A percentile compares a stretch with the other conserved stretches of the same genome.
These are phyloP conservation scores for Cephus pulcher DNA, from an alignment of 2,888 invertebrate species.

Conservation along the genomic window DNA sequence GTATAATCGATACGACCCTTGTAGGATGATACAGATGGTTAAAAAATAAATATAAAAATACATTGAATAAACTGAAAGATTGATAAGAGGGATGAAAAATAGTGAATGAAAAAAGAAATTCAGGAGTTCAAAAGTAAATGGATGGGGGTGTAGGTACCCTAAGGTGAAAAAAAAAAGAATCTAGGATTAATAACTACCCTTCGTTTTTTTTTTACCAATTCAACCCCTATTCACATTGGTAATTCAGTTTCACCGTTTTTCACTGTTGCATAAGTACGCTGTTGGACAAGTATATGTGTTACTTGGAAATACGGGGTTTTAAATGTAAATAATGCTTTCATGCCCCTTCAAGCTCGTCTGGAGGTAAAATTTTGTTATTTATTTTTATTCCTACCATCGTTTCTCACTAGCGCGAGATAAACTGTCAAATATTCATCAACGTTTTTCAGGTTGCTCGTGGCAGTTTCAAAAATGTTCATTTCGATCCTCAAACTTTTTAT, in stretches of 20 bases:
- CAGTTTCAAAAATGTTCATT: background rate
- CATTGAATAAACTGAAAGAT: too few species aligned
- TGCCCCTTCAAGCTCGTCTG: background rate
- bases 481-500: background rate
- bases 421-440: conserved; percentile 18
- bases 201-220: background rate
- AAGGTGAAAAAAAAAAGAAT: background rate
- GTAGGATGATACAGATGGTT: background rate
- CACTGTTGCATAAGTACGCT: too few species aligned
- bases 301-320: background rate
- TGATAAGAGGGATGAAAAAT: too few species aligned
- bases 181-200: background rate
- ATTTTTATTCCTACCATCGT: conserved; percentile 5
- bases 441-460: conserved; percentile 1
- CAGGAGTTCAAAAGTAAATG: background rate
- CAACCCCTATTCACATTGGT: background rate
- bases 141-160: too few species aligned
- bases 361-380: conserved; percentile 12
- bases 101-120: background rate
- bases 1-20: background rate
- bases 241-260: background rate
- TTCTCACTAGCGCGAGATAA: conserved; percentile 5
- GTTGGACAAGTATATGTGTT: background rate
- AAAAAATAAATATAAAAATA: background rate
- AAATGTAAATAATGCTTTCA: background rate